A percentile compares a stretch with the other conserved stretches of the same genome.
phyloP scores from a whole-genome alignment of 2,797 vertebrate genomes.

The Danio jaintianensis region DNA sequence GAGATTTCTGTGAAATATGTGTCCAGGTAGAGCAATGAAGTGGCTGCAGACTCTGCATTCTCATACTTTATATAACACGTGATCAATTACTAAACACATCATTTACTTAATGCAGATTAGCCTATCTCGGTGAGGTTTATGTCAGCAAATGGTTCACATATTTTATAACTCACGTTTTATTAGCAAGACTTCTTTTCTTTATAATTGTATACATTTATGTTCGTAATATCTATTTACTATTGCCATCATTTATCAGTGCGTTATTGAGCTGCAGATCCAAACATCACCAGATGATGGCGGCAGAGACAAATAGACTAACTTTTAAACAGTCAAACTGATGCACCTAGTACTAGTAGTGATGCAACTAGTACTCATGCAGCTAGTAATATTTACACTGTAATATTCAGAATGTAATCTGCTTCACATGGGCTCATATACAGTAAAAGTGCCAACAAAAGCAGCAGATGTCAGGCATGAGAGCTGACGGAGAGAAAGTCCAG shows the following conservation, averaged over 20 bases:
- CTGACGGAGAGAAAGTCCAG: background rate
- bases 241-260: background rate
- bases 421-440: background rate
- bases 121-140: too few species aligned
- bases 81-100: too few species aligned
- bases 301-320: background rate
- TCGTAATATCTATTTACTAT: too few species aligned
- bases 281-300: background rate
- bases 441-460: constrained; percentile 6
- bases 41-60: too few species aligned
- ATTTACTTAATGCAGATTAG: too few species aligned
- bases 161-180: too few species aligned
- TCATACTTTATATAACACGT: too few species aligned
- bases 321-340: background rate
- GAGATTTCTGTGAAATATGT: too few species aligned
- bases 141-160: too few species aligned
- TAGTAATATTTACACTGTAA: background rate
- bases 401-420: background rate
- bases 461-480: constrained; percentile 20
- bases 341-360: background rate
- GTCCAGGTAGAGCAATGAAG: too few species aligned
- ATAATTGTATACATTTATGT: too few species aligned
- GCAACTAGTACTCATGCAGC: background rate
- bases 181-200: too few species aligned
- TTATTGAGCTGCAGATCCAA: background rate